Base-by-base conservation (phyloP, 2,888 invertebrate species). In the Synergus laeviventris region DNA sequence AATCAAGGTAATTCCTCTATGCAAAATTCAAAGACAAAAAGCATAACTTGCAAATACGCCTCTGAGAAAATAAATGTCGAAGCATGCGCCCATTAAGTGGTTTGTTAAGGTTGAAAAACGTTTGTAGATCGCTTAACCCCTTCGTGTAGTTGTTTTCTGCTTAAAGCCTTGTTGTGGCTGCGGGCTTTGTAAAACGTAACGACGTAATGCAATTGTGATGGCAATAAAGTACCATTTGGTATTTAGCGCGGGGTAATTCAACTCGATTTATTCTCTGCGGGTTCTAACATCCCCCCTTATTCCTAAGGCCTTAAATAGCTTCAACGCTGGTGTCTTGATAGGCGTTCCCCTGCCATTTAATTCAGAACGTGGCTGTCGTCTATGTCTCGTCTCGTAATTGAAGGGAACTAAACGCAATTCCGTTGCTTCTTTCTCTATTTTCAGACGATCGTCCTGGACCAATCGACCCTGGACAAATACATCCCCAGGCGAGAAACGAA, bases 401-500 rank as follows among this genome's bases (percentile, higher is more conserved):
- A 81, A 78, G 66, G 76, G 75, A 81, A 77, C 75, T 59, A 78
- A 64, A 74, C 74, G 74, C 78, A 78, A 77, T 79, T 78, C 77
- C 73, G 59, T 76, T 74, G 75, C 77, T 78, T 74, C 77, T 78
- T 81, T 81, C 81, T 84, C 84, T 83, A 78, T 79, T 91, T 91
- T 73, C 89, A 93, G 93, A 92, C 91, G 81, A 88, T 91, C 84
- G 89, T 92, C 77, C 90, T 93, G 75, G 92, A 93, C 85, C 92
- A 92, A 84, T 85, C 88, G 77, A 91, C 91, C 49, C 87, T 93
- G 81, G 89, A 89, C 81, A 90, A 91, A 78, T 92, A 92, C 87
- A 89, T 94, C 80, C 88, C 91, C 70, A 91, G 91, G 84, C 87
- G 94, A 80, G 95, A 86, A 91, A 92, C 82, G 93, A 92, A 92